Evolutionary conservation across 2,888 invertebrate species (phyloP).

Genomic region (Psylliodes chrysocephalus): DNA sequence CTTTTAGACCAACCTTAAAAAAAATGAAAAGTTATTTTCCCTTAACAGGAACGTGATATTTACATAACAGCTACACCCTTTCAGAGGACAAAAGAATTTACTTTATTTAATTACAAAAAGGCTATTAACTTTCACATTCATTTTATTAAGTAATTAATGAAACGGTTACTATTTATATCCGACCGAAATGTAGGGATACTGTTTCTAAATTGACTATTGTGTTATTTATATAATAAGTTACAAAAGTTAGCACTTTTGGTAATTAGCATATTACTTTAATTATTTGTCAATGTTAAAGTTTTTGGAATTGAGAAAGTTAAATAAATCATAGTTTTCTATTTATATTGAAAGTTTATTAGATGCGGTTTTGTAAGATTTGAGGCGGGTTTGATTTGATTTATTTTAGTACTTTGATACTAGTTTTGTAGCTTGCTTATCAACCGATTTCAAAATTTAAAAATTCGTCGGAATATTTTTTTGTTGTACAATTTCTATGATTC

Average conservation of each 20-base stretch:
- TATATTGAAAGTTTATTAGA: too few species aligned
- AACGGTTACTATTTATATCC: neutral
- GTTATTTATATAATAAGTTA: conserved; percentile 8
- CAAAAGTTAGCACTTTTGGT: neutral
- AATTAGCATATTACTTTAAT: neutral
- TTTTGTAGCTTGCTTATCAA: too few species aligned
- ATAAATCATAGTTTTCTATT: too few species aligned
- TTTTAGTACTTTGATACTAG: too few species aligned
- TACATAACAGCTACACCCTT: conserved; percentile 1
- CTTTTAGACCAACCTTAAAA: too few species aligned
- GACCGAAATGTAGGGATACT: neutral
- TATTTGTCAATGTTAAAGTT: too few species aligned
- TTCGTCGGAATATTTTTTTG: too few species aligned
- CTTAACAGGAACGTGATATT: neutral
- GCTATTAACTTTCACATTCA: conserved; percentile 3
- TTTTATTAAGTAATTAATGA: conserved; percentile 16
- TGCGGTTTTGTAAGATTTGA: too few species aligned
- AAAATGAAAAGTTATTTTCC: neutral
- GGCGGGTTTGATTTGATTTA: too few species aligned
- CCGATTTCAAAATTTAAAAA: too few species aligned
- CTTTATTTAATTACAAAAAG: conserved; percentile 16
- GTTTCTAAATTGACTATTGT: conserved; percentile 4
- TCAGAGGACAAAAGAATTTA: conserved; percentile 5
- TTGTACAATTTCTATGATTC: too few species aligned
- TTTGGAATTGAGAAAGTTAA: too few species aligned